These are phyloP conservation scores for Caenorhabditis auriculariae DNA, from an alignment of 2,888 invertebrate species.

Conservation along the genomic window DNA sequence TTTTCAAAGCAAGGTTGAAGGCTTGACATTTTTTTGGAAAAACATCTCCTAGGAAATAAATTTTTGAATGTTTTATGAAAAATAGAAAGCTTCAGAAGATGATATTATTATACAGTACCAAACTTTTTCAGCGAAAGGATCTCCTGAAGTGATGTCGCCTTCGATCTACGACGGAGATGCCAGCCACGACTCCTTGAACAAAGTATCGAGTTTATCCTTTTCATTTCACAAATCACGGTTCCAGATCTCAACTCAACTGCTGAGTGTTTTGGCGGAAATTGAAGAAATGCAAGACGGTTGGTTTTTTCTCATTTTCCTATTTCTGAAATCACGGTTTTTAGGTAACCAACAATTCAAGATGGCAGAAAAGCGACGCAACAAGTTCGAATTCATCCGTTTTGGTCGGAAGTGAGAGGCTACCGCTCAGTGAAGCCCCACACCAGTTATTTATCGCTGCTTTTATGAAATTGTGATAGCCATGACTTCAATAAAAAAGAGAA, in stretches of 20 bases:
- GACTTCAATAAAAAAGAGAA: too few species aligned
- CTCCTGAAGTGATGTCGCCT: constrained; percentile 31
- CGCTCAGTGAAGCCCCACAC: constrained; percentile 2
- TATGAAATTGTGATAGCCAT: too few species aligned
- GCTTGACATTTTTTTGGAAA: too few species aligned
- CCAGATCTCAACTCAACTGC: constrained; percentile 27
- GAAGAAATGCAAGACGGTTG: constrained; percentile 50
- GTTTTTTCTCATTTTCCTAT: neutral
- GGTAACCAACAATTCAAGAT: constrained; percentile 35
- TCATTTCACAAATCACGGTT: neutral
- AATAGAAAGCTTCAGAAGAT: neutral
- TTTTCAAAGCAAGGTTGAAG: too few species aligned
- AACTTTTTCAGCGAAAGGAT: constrained; percentile 30
- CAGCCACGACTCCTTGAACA: constrained; percentile 29
- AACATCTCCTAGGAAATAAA: too few species aligned
- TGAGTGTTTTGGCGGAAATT: constrained; percentile 48
- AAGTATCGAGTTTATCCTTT: constrained; percentile 5
- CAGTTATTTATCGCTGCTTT: too few species aligned
- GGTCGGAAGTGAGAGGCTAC: constrained; percentile 46
- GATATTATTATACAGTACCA: too few species aligned
- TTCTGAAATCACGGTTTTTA: too few species aligned
- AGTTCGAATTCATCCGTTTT: constrained; percentile 63
- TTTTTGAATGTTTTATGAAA: too few species aligned
- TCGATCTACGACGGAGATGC: constrained; percentile 26
- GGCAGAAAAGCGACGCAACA: constrained; percentile 62